Evolutionary conservation across 2,888 invertebrate genomes (phyloP), one percentile per base, ranked within the genome.

Genomic region (Drosophila colorata): DNA sequence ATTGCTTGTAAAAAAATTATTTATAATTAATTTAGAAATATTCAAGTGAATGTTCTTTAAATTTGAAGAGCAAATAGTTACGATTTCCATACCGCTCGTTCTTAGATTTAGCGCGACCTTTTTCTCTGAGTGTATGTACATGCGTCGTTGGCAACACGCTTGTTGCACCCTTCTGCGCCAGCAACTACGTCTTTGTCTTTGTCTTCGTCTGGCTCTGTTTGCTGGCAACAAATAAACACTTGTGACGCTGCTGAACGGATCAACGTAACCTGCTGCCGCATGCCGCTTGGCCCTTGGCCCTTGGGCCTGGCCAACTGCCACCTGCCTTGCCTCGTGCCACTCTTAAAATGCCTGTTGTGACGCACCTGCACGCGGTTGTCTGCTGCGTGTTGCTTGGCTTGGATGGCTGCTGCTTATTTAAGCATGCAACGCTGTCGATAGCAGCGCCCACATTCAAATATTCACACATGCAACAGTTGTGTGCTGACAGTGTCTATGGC

Each of bases 381-480:
- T 55, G 47, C 43, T 16, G 43, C 44, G 41, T 57, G 46, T 57
- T 63, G 65, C 60, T 70, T 65, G 73, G 18, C 11, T 40, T 63
- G 75, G 66, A 57, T 33, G 16, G 20, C 28, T 44, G 61, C 61
- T 79, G 80, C 77, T 86, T 86, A 76, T 80, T 80, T 86, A 80
- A 80, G 61, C 76, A 63, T 81, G 75, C 75, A 67, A 49, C 58
- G 74, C 49, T 51, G 56, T 41, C 33, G 31, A 28, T 55, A 65
- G 49, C 64, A 70, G 41, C 70, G 40, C 53, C 41, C 16, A 16
- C 44, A 71, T 11, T 2, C 31, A 31, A 13, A 33, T 58, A 16
- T 65, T 69, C 74, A 64, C 79, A 72, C 75, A 83, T 78, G 80
- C 86, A 87, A 89, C 84, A 86, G 86, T 79, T 89, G 86, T 75